Base-by-base conservation (phyloP, 2,113 vertebrate genomes). In the Microtus richardsoni region DNA sequence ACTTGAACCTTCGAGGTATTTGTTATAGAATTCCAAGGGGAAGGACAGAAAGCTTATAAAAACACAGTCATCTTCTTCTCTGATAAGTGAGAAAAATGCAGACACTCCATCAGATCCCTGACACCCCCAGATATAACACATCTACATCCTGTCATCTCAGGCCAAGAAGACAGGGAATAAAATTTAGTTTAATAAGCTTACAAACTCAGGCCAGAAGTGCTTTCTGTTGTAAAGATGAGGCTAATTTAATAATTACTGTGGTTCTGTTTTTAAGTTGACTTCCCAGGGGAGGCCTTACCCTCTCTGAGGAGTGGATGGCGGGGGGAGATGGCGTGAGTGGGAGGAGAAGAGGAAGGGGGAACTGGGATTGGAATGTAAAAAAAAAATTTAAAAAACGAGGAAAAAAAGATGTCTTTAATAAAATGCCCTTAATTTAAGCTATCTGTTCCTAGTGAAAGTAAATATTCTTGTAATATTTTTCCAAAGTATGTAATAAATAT, bases 161-260 rank as follows among this genome's bases (percentile, higher is more conserved):
- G 86, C 73, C 93, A 94, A 79, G 60, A 92, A 87, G 39, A 64
- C 70, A 95, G 93, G 79, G 54, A 94, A 78, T 91, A 58, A 94
- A 64, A 84, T 95, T 89, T 95, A 68, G 73, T 95, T 89, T 92
- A 92, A 95, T 93, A 93, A 88, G 78, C 13, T 58, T 83, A 26
- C 21, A 33, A 28, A 91, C 68, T 68, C 39, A 47, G 62, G 21
- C 41, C 94, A 85, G 85, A 96, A 90, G 44, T 78, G 44, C 28
- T 90, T 92, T 54, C 52, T 58, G 33, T 47, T 80, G 64, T 77
- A 78, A 49, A 83, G 13, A 74, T 73, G 71, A 89, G 26, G 74
- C 36, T 58, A 36, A n/a, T 74, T 84, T 70, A 13, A 30, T 58
- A 36, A 68, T 39, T 78, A 26, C 17, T 47, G 3, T 78, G 16